These are phyloP conservation scores for Diphyllodes magnificus DNA, from an alignment of 2,113 vertebrate genomes.

Conservation along the genomic window DNA sequence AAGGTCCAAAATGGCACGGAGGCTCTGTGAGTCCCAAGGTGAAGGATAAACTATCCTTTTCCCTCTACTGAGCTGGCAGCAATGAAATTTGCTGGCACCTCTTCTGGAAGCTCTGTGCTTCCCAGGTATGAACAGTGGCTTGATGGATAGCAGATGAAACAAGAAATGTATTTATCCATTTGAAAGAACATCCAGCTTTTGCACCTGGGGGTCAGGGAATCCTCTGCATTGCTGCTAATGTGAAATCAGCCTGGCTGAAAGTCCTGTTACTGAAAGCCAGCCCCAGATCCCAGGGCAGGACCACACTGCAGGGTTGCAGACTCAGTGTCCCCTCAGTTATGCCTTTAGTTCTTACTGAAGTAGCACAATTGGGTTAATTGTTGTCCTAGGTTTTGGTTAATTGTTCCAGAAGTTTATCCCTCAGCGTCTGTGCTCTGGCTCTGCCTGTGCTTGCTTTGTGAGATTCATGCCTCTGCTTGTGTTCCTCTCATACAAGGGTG, in stretches of 20 bases:
- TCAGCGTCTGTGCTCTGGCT: background rate
- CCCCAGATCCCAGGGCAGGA: background rate
- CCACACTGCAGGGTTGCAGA: background rate
- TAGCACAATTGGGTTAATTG: background rate
- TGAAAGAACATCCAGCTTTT: background rate
- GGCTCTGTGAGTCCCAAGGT: background rate
- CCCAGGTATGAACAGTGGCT: background rate
- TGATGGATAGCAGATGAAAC: background rate
- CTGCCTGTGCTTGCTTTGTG: background rate
- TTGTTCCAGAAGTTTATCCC: background rate
- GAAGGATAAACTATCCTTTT: background rate
- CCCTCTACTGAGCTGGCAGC: background rate
- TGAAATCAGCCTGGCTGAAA: background rate
- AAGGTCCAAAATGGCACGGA: background rate
- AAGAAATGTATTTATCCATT: background rate
- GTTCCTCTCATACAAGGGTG: fast-evolving
- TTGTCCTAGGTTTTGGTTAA: background rate
- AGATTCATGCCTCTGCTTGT: background rate
- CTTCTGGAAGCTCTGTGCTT: background rate
- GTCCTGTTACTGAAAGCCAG: background rate
- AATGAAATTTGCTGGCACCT: background rate
- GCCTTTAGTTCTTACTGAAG: background rate
- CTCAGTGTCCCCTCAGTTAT: fast-evolving
- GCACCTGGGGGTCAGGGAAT: background rate
- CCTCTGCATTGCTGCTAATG: background rate